Evolutionary conservation across 2,888 invertebrate species (phyloP).

Genomic region (Orthonevra nobilis): DNA sequence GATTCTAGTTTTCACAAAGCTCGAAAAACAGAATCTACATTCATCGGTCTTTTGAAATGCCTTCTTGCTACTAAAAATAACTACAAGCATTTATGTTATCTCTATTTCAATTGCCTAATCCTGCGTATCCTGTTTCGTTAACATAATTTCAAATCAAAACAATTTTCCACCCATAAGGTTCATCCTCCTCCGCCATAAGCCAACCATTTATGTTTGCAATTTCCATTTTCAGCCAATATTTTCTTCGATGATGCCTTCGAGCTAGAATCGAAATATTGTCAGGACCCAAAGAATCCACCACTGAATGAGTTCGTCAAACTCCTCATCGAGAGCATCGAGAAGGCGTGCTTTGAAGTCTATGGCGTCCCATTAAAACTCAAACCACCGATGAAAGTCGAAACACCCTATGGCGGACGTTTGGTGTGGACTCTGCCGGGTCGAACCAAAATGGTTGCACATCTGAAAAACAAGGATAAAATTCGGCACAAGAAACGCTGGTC

Average conservation of each 20-base stretch:
- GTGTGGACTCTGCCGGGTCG: constrained; percentile 92
- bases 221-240: constrained; percentile 85
- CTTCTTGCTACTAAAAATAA: too few species aligned
- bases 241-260: constrained; percentile 93
- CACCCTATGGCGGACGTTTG: constrained; percentile 92
- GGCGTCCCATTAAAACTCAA: constrained; percentile 83
- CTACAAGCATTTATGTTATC: too few species aligned
- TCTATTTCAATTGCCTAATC: too few species aligned
- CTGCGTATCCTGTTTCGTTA: too few species aligned
- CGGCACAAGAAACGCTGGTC: constrained; percentile 96
- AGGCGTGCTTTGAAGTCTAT: constrained; percentile 87
- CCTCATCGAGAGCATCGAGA: constrained; percentile 86
- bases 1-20: too few species aligned
- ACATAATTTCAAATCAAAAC: too few species aligned
- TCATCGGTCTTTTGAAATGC: too few species aligned
- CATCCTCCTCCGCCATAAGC: too few species aligned
- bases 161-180: too few species aligned
- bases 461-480: constrained; percentile 94
- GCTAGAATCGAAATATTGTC: constrained; percentile 80
- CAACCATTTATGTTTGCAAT: too few species aligned
- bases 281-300: constrained; percentile 83
- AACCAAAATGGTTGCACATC: constrained; percentile 90
- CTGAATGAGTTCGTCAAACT: constrained; percentile 91
- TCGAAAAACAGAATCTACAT: too few species aligned
- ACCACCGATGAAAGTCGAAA: constrained; percentile 88